These are phyloP conservation scores for Fragum fragum DNA, from an alignment of 2,888 invertebrate genomes.

Conservation along the genomic window DNA sequence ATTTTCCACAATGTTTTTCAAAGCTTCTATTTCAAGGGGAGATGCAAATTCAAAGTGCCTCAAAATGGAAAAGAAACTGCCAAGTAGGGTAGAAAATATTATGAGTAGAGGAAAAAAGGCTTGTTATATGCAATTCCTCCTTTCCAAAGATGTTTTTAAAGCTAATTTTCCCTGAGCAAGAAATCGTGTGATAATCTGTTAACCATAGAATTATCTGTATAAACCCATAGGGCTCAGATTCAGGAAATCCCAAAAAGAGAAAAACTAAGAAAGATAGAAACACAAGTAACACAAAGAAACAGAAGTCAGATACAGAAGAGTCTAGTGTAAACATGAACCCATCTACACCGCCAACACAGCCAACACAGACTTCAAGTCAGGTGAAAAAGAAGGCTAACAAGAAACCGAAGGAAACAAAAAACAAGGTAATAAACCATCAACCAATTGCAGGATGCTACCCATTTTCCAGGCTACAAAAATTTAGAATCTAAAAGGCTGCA, in stretches of 20 bases:
- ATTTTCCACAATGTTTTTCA: too few relatives aligned
- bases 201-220: too few relatives aligned
- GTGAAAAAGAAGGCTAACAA: slow-evolving; percentile 34
- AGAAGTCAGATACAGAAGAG: slow-evolving; percentile 34
- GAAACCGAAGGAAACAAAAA: slow-evolving; percentile 48
- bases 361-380: background rate
- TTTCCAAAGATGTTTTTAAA: background rate
- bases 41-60: too few relatives aligned
- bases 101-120: background rate
- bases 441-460: background rate
- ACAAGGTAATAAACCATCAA: slow-evolving; percentile 33
- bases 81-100: background rate
- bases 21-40: too few relatives aligned
- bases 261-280: slow-evolving; percentile 53
- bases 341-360: background rate
- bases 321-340: background rate
- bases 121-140: background rate
- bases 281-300: slow-evolving; percentile 46
- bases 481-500: too few relatives aligned
- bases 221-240: slow-evolving; percentile 7
- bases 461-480: background rate
- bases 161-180: too few relatives aligned
- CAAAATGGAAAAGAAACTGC: too few relatives aligned
- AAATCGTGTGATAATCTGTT: too few relatives aligned
- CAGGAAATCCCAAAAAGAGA: slow-evolving; percentile 28